Conservation (phyloP, 2,113 vertebrate species). For the Synodontis membranacea region DNA sequence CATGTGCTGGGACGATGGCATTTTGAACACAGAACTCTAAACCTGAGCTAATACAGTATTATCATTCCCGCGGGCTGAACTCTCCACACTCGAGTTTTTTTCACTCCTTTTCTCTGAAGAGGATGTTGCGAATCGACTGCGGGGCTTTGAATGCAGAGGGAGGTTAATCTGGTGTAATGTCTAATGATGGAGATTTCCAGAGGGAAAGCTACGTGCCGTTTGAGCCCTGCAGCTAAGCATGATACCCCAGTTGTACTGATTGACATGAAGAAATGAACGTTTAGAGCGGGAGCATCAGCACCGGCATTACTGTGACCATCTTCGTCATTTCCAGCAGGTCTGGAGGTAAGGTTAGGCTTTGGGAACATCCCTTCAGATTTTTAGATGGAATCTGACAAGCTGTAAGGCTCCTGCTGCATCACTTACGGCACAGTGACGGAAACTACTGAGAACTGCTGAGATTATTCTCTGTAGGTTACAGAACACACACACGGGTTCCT, state of each 20-base stretch:
- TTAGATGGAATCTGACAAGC: constrained; percentile 2
- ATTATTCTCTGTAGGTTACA: constrained; percentile 8
- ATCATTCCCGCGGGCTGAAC: constrained; percentile 30
- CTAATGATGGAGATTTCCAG: constrained; percentile 37
- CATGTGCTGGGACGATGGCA: constrained; percentile 33
- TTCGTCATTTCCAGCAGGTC: neutral
- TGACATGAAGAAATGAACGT: neutral
- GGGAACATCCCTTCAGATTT: neutral
- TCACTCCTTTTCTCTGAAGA: constrained; percentile 11
- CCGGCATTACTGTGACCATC: neutral
- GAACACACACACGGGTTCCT: constrained; percentile 3
- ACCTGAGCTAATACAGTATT: constrained; percentile 49
- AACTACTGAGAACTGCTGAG: constrained; percentile 8
- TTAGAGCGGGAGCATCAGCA: neutral
- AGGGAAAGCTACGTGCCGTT: constrained; percentile 24
- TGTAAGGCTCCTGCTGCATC: constrained; percentile 11
- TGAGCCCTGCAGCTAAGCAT: constrained; percentile 31
- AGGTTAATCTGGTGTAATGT: constrained; percentile 49
- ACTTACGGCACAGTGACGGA: neutral
- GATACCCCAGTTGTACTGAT: neutral
- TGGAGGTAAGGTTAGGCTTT: neutral
- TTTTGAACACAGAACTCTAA: constrained; percentile 32
- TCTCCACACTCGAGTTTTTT: constrained; percentile 12
- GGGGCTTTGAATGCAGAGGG: constrained; percentile 42
- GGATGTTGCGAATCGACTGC: constrained; percentile 27